Evolutionary conservation across 2,113 vertebrate genomes (phyloP), one percentile per base, ranked within the genome.

Genomic region (Symphodus melops): DNA sequence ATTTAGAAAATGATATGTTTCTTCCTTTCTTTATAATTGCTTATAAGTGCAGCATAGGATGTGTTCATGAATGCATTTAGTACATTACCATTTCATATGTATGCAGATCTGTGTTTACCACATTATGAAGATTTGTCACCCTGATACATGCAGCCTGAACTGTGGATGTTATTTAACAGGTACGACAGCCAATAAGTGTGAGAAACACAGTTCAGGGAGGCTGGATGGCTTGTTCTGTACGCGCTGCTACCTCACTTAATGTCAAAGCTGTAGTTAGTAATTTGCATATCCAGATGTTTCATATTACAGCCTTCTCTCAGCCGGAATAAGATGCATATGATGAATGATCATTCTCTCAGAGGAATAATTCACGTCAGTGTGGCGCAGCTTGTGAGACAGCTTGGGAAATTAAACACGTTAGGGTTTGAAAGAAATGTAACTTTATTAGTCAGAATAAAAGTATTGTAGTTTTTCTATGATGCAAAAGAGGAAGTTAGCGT

Each of bases 241-340:
- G 77, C 66, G 5, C 76, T 23, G 75, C 72, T 82, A 59, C 52
- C 68, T 77, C 78, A 62, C 41, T 87, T 89, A 84, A 87, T 84
- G 81, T 77, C 76, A 68, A 1, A 54, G 36, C 68, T 21, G 25
- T 21, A 76, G 52, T 71, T 42, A 17, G 44, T 44, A 58, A 84
- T 84, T 74, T 83, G 85, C 85, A 82, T 75, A 62, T 86, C 85
- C 88, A 91, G 88, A 89, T 88, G 87, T 88, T 89, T 77, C 68
- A 51, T 65, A 63, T 82, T 75, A 68, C 51, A 17, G 36, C 36
- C 60, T 49, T 59, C 62, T 81, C 66, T 84, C 77, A 86, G 75
- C 70, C 36, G 59, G 75, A 86, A 80, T 82, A 70, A 85, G 75
- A 75, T 68, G 57, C 77, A 82, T 58, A 61, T 85, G 81, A 82